Evolutionary conservation across 23 tunicate genomes (phyloP), one percentile per base, ranked within the genome.

Genomic region (Botrylloides violaceus): DNA sequence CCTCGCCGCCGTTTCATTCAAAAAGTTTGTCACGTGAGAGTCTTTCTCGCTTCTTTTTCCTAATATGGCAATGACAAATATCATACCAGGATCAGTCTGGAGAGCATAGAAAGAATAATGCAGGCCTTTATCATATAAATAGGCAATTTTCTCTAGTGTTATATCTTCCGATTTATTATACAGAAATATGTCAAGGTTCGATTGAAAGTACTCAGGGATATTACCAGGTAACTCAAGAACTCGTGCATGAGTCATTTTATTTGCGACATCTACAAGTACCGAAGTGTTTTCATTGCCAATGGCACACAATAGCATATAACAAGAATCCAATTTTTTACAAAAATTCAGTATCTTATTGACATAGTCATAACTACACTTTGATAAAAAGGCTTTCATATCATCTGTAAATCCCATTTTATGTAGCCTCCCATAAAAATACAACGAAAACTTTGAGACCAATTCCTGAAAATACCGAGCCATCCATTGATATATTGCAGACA

Each of bases 401-500:
- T 79, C 84, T 2, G 70, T 27, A 24, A 33, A 36, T 9, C 72
- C 72, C 29, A 38, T 58, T 1, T 20, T 29, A 48, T 76, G 66
- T 47, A 83, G 47, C 25, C 26, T 75, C 34, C 79, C 66, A 55
- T 85, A 79, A 47, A 85, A 85, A 49, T 85, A 85, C 70, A 85
- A 85, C 0, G 94, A 73, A 36, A 85, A 85, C 31, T 79, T 79
- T 9, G 94, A 83, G 25, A 78, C 71, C 3, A 85, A 34, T 3
- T 66, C 64, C n/a, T 85, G 75, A 35, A 74, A 79, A 34, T 80
- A 85, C 60, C 79, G 79, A 15, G 76, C 84, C 73, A 85, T 80
- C 94, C 94, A 85, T 27, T 73, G 50, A 59, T 74, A 85, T 5
- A 85, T 22, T 4, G 84, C 84, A 2, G 84, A 85, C 20, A 73